A percentile compares a stretch with the other conserved stretches of the same genome.
phyloP scores from a whole-genome alignment of 2,113 vertebrate species.

The Mastomys coucha region DNA sequence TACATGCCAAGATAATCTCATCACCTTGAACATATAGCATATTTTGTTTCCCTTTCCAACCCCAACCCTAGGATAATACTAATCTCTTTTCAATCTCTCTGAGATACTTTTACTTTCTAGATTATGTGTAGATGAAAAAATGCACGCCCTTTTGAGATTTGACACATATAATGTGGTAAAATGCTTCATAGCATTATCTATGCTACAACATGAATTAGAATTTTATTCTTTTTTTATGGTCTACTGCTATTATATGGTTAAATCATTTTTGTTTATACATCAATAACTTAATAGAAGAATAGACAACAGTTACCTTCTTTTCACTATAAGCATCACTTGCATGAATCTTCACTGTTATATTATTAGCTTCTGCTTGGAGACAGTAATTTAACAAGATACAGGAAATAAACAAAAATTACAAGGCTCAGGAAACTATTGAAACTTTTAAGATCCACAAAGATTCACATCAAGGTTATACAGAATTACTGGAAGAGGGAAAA shows the following conservation, averaged over 20 bases:
- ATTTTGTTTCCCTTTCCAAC: not conserved
- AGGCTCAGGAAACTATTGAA: not conserved
- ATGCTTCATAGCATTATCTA: not conserved
- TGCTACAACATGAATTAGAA: not conserved
- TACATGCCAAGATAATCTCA: conserved; percentile 5
- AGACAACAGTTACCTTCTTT: not conserved
- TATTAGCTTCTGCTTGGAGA: not conserved
- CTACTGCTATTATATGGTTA: not conserved
- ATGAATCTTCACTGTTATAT: not conserved
- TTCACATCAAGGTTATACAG: not conserved
- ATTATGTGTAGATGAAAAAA: not conserved
- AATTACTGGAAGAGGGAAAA: too few relatives aligned
- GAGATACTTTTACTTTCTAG: not conserved
- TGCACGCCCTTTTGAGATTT: not conserved
- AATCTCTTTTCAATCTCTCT: not conserved
- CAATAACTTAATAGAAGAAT: not conserved
- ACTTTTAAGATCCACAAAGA: not conserved
- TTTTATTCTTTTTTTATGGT: not conserved
- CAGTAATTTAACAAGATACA: too few relatives aligned
- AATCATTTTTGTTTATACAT: not conserved
- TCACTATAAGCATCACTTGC: not conserved
- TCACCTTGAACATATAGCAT: not conserved
- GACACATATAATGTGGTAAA: not conserved
- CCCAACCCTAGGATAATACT: not conserved
- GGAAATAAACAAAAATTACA: not conserved